Percentiles rank a stretch among this genome's conserved stretches.
phyloP scores from a whole-genome alignment of 2,113 vertebrate species.

The Microtus ochrogaster region DNA sequence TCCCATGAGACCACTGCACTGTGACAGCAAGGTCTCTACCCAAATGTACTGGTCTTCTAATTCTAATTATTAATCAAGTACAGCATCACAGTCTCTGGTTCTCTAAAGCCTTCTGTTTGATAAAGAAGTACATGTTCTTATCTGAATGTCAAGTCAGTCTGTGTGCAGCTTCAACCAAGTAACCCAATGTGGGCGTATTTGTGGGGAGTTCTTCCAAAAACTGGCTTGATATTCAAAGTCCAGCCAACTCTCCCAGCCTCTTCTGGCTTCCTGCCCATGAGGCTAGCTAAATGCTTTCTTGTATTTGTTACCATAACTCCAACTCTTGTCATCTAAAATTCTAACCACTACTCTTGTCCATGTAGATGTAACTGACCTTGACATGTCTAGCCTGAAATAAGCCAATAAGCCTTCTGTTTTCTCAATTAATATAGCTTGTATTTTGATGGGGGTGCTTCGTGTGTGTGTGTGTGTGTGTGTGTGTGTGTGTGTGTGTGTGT shows the following conservation, averaged over 20 bases:
- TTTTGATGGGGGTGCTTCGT: not conserved
- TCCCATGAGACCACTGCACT: not conserved
- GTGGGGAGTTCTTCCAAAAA: not conserved
- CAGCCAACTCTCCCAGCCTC: not conserved
- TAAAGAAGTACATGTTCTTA: not conserved
- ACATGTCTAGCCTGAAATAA: not conserved
- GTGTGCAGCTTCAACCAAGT: not conserved
- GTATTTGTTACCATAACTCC: not conserved
- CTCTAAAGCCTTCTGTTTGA: constrained; percentile 25
- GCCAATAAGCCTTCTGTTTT: not conserved
- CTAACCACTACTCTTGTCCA: not conserved
- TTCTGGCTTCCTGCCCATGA: not conserved
- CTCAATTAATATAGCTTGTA: not conserved
- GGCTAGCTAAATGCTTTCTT: not conserved
- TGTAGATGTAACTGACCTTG: not conserved
- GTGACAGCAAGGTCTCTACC: fast-evolving
- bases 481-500: not conserved
- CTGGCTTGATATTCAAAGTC: not conserved
- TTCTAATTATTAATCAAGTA: constrained; percentile 3
- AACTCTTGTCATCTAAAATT: not conserved
- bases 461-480: not conserved
- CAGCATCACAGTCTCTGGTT: not conserved
- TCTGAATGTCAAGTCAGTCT: constrained; percentile 28
- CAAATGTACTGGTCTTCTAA: not conserved
- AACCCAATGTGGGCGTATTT: not conserved